A percentile compares a stretch with the other conserved stretches of the same genome.
Evolutionary conservation across 2,797 vertebrate species (phyloP).

Genomic region (Urosaurus nigricauda): DNA sequence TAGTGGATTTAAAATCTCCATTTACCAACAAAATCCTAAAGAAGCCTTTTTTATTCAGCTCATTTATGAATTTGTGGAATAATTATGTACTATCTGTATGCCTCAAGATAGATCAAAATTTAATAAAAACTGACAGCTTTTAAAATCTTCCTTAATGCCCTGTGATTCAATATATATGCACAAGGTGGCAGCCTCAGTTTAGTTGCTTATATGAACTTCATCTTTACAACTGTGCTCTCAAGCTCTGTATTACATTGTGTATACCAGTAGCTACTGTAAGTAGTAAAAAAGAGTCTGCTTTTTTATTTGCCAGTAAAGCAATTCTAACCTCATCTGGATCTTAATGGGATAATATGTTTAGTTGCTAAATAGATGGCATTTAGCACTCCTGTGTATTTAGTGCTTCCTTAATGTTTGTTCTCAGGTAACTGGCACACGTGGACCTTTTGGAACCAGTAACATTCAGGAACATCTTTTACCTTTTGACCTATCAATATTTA

Average conservation of each 20-base stretch:
- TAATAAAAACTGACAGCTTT: neutral
- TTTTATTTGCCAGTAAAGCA: neutral
- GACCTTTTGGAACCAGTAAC: slow-evolving; percentile 92
- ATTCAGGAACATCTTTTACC: slow-evolving; percentile 90
- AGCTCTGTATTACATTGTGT: neutral
- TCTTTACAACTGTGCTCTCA: neutral
- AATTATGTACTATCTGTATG: neutral
- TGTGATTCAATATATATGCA: slow-evolving; percentile 63
- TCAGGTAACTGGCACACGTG: slow-evolving; percentile 90
- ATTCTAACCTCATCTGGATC: neutral
- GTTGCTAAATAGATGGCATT: neutral
- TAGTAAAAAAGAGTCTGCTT: neutral
- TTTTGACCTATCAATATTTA: slow-evolving; percentile 96
- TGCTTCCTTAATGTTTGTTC: slow-evolving; percentile 40
- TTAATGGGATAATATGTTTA: neutral
- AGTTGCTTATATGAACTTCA: neutral
- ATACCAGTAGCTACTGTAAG: neutral
- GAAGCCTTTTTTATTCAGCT: neutral
- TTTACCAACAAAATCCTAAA: neutral
- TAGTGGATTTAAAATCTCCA: neutral
- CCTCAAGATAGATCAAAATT: neutral
- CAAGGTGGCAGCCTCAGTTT: slow-evolving; percentile 69
- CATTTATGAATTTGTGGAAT: neutral
- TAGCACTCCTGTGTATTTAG: slow-evolving; percentile 15
- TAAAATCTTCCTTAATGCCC: accelerated